A percentile compares a stretch with the other conserved stretches of the same genome.
Conservation (phyloP, 2,113 vertebrate genomes). For the Sula dactylatra region DNA sequence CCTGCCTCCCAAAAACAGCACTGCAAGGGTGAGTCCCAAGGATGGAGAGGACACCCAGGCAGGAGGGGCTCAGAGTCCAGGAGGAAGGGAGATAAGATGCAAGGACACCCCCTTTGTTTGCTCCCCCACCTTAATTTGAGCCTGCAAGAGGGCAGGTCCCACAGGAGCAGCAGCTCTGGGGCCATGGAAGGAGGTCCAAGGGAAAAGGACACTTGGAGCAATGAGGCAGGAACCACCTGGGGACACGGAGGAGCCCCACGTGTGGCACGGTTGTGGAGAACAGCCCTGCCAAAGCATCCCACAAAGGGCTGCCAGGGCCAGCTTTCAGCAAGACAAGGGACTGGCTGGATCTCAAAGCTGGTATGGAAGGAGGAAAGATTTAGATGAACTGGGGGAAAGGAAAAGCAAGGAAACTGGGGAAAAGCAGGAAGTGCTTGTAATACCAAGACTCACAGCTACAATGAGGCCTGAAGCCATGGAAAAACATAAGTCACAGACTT, state of each 20-base stretch:
- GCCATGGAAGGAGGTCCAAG: background rate
- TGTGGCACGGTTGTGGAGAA: background rate
- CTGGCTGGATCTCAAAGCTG: background rate
- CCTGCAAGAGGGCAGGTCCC: background rate
- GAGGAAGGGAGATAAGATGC: background rate
- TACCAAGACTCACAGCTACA: background rate
- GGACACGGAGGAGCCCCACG: background rate
- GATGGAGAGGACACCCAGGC: fast-evolving
- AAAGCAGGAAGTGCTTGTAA: background rate
- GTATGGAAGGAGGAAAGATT: background rate
- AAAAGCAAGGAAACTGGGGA: background rate
- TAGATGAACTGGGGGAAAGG: background rate
- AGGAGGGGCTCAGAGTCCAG: background rate
- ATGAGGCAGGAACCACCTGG: background rate
- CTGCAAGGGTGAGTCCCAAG: fast-evolving
- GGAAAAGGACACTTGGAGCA: background rate
- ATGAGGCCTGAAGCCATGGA: background rate
- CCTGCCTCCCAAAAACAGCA: background rate
- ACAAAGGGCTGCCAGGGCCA: background rate
- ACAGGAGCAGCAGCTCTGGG: background rate
- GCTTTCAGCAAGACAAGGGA: background rate
- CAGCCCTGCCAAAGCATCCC: background rate
- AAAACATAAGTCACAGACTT: background rate
- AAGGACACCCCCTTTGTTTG: background rate
- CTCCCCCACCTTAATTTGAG: background rate